Conservation (phyloP, 1,140 invertebrate genomes). For the Sarcophaga peregrina region DNA sequence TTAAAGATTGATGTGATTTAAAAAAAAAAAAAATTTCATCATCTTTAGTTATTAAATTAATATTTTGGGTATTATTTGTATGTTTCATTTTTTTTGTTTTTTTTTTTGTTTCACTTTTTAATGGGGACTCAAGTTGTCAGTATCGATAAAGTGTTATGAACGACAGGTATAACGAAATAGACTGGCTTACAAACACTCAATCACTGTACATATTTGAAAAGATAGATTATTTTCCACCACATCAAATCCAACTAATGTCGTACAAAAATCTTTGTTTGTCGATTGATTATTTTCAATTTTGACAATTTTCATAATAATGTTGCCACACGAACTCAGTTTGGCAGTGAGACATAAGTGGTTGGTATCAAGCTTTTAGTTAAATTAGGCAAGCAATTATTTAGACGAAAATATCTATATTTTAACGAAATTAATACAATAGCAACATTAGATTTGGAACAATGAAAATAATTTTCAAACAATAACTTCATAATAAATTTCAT, state of each 20-base stretch:
- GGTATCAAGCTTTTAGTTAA: slow-evolving; percentile 40
- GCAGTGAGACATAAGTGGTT: neutral
- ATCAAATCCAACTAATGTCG: slow-evolving; percentile 35
- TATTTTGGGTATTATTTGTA: too few species aligned
- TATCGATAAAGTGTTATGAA: too few species aligned
- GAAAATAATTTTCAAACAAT: neutral
- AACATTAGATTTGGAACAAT: neutral
- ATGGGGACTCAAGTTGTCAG: too few species aligned
- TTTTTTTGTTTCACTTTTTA: too few species aligned
- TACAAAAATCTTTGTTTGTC: slow-evolving; percentile 18
- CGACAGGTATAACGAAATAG: too few species aligned
- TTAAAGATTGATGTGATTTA: slow-evolving; percentile 20
- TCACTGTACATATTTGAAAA: neutral
- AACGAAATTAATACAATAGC: neutral
- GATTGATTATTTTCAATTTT: slow-evolving; percentile 23
- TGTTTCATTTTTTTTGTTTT: too few species aligned
- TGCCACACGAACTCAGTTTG: slow-evolving; percentile 15
- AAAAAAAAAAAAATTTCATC: slow-evolving; percentile 33
- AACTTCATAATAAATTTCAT: neutral
- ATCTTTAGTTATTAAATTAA: neutral
- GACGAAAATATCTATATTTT: neutral
- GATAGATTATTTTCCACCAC: slow-evolving; percentile 30
- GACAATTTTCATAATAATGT: neutral
- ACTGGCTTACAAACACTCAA: neutral
- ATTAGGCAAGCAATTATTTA: slow-evolving; percentile 17